Evolutionary conservation across 2,113 vertebrate genomes (phyloP).

Genomic region (Isurus oxyrinchus): DNA sequence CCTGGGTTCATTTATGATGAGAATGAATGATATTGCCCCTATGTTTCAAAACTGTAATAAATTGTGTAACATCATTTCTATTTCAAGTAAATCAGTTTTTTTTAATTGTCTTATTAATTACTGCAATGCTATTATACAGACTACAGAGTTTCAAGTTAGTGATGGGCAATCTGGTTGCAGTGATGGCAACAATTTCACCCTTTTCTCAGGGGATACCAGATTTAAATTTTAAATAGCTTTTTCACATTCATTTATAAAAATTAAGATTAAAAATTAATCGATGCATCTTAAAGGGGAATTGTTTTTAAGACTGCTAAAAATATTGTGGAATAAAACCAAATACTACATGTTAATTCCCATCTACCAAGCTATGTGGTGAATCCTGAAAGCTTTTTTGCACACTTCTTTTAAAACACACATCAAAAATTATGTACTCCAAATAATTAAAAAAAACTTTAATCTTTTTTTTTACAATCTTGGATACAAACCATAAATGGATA

Average conservation of each 20-base stretch:
- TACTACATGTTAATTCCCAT: not conserved
- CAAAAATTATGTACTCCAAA: not conserved
- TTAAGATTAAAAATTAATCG: not conserved
- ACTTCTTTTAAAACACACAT: not conserved
- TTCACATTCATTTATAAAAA: not conserved
- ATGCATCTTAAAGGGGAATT: not conserved
- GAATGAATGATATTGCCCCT: conserved; percentile 50
- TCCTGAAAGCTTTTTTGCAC: not conserved
- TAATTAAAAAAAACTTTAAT: not conserved
- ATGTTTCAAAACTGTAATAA: conserved; percentile 50
- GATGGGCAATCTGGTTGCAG: conserved; percentile 59
- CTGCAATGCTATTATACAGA: conserved; percentile 63
- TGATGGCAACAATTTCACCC: not conserved
- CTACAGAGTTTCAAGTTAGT: conserved; percentile 62
- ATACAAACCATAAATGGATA: not conserved
- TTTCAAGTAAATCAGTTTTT: conserved; percentile 63
- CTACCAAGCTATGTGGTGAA: not conserved
- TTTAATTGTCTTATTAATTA: conserved; percentile 75
- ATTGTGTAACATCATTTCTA: conserved; percentile 55
- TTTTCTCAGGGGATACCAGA: not conserved
- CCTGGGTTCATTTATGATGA: conserved; percentile 43
- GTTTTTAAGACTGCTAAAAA: not conserved
- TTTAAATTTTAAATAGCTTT: not conserved
- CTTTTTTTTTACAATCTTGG: not conserved
- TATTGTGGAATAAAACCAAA: not conserved